These are phyloP conservation scores for Lepisosteus osseus DNA, from an alignment of 2,113 vertebrate species.

Conservation along the genomic window DNA sequence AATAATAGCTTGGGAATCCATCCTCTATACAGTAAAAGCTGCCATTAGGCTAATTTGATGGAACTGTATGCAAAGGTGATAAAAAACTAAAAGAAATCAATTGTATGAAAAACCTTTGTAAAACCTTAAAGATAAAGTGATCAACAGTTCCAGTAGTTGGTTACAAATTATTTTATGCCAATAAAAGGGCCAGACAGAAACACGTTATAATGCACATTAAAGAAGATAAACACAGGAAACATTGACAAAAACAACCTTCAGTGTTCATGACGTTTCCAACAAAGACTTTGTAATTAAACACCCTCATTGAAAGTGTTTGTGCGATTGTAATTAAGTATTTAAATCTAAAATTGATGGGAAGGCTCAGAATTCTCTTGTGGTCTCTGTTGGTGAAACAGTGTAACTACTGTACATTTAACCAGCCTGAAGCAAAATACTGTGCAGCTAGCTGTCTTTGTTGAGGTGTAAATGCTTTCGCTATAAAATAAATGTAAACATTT, in stretches of 20 bases:
- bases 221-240: no score
- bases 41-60: not conserved
- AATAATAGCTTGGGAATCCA: not conserved
- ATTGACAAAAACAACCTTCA: no score
- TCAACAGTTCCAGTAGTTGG: no score
- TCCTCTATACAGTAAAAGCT: not conserved
- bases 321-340: slow-evolving; percentile 4
- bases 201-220: no score
- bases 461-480: not conserved
- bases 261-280: no score
- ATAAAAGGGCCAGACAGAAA: no score
- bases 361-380: not conserved
- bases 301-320: not conserved
- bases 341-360: slow-evolving; percentile 8
- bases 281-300: slow-evolving; percentile 6
- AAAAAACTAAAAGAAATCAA: not conserved
- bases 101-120: no score
- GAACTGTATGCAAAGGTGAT: not conserved
- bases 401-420: not conserved
- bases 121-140: no score
- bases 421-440: not conserved
- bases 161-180: no score
- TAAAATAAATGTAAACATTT: not conserved
- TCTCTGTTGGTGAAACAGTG: not conserved
- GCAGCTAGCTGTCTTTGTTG: not conserved